Evolutionary conservation across 2,113 vertebrate genomes (phyloP), one percentile per base, ranked within the genome.

Genomic region (Cololabis saira): DNA sequence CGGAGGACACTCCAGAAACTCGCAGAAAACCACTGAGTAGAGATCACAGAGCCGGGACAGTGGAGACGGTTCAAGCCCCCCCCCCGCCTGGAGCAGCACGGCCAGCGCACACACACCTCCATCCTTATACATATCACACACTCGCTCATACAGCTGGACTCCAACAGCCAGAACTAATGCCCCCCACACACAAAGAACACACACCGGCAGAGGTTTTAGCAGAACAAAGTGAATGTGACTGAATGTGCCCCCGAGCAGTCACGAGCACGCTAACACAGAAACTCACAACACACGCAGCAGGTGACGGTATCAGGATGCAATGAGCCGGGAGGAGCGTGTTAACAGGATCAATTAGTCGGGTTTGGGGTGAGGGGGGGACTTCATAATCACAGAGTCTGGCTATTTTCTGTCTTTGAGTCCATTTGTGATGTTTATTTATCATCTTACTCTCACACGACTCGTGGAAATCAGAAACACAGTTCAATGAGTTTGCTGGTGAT

Each of bases 331-430:
- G 57, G 54, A 54, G 43, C 19, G 14, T 16, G 70, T 57, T 85
- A 89, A 91, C 85, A 81, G 87, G 89, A 90, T 91, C 2, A 89
- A 92, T 58, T 56, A 45, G 50, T 52, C 60, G 73, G 70, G 80
- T 83, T 83, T 76, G 74, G 19, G 74, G 52, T 74, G 66, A 64
- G 8, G 74, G 18, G 74, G 55, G 74, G 64, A 68, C 7, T 68
- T 59, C 67, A 76, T 49, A 78, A 60, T 83, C 81, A 82, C 6
- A 75, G 64, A 78, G 59, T 49, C 48, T 40, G 48, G 54, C 52
- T 52, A 41, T 48, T 48, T 56, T 49, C 45, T 60, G n/a, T n/a
- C n/a, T n/a, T n/a, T 18, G 17, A 73, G 59, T 51, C 48, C 55
- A 69, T 60, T 43, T 1, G 1, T 41, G 33, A 15, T 21, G 13